Conservation (phyloP, 2,888 invertebrate genomes). For the Coecobrya sp. region DNA sequence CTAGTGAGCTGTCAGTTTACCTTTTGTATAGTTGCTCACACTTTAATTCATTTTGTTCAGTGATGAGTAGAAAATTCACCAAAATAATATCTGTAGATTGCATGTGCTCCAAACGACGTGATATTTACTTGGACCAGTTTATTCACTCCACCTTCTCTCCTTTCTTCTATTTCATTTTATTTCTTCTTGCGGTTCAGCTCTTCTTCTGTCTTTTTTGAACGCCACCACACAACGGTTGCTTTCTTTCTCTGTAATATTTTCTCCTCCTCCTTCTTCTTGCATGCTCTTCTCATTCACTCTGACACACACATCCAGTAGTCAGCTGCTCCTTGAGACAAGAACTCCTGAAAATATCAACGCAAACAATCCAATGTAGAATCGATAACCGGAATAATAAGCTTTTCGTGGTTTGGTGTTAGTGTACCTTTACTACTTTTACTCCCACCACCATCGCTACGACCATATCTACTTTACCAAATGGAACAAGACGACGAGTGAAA, state of each 20-base stretch:
- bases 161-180: slow-evolving; percentile 27
- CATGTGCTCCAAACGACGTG: not conserved
- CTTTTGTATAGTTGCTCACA: too few species aligned
- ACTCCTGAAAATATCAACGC: slow-evolving; percentile 82
- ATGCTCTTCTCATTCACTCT: slow-evolving; percentile 44
- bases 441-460: not conserved
- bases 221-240: not conserved
- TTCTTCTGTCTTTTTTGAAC: slow-evolving; percentile 2
- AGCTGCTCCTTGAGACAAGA: slow-evolving; percentile 69
- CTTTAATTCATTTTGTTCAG: not conserved
- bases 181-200: slow-evolving; percentile 11
- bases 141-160: not conserved
- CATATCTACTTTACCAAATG: not conserved
- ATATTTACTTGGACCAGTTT: slow-evolving; percentile 21
- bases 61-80: not conserved
- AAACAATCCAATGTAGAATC: slow-evolving; percentile 83
- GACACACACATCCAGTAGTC: slow-evolving; percentile 54
- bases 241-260: not conserved
- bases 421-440: slow-evolving; percentile 11
- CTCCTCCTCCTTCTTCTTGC: slow-evolving; percentile 19
- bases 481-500: not conserved
- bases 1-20: too few species aligned
- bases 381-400: slow-evolving; percentile 82
- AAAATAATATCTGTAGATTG: not conserved
- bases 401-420: slow-evolving; percentile 62